Evolutionary conservation across 2,888 invertebrate species (phyloP).

Genomic region (Aporophyla lueneburgensis): DNA sequence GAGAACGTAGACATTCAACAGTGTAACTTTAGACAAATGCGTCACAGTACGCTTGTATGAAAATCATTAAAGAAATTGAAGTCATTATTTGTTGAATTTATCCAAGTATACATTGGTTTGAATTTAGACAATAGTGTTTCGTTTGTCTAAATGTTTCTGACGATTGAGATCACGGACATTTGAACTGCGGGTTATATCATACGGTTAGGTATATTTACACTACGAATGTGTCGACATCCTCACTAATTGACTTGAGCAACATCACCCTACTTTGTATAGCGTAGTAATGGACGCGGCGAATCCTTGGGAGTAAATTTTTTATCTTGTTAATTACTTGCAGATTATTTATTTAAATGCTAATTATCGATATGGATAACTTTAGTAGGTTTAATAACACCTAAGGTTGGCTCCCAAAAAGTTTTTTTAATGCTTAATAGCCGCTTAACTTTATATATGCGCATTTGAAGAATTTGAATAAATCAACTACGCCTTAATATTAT

Average conservation of each 20-base stretch:
- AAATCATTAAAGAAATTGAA: constrained; percentile 15
- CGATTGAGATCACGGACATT: constrained; percentile 65
- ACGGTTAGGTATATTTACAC: constrained; percentile 58
- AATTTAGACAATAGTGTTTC: constrained; percentile 4
- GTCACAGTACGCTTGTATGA: constrained; percentile 13
- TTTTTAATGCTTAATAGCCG: constrained; percentile 5
- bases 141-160: constrained; percentile 24
- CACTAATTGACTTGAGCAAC: constrained; percentile 82
- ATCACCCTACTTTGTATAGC: constrained; percentile 55
- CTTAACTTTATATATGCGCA: constrained; percentile 35
- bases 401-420: constrained; percentile 16
- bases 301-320: constrained; percentile 22
- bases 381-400: constrained; percentile 29
- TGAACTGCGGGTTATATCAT: constrained; percentile 56
- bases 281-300: constrained; percentile 51
- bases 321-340: constrained; percentile 16
- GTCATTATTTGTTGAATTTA: constrained; percentile 1
- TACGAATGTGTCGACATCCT: constrained; percentile 59
- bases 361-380: constrained; percentile 58
- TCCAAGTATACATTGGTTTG: neutral
- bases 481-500: constrained; percentile 46
- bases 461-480: constrained; percentile 41
- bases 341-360: constrained; percentile 49
- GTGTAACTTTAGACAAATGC: constrained; percentile 24
- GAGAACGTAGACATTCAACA: constrained; percentile 1